Conservation (phyloP, 2,888 invertebrate genomes). For the Epistrophe grossulariae region DNA sequence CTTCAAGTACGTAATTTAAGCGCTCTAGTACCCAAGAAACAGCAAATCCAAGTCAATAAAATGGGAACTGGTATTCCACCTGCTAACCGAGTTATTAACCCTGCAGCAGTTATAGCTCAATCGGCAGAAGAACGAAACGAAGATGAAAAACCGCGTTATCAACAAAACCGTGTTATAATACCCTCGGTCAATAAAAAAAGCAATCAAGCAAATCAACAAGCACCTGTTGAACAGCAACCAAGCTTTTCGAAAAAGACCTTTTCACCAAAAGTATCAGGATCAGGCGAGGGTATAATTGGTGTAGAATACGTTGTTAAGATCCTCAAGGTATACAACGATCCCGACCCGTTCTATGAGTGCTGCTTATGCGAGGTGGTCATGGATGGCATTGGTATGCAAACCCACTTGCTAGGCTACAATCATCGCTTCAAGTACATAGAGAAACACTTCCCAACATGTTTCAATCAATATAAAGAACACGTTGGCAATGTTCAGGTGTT, state of each 20-base stretch:
- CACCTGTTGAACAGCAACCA: slow-evolving; percentile 17
- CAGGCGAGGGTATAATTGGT: slow-evolving; percentile 85
- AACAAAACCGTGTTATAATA: slow-evolving; percentile 77
- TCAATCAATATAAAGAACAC: slow-evolving; percentile 86
- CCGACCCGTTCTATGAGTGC: slow-evolving; percentile 90
- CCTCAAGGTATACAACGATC: slow-evolving; percentile 86
- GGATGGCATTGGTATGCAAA: slow-evolving; percentile 90
- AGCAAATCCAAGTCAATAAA: background rate
- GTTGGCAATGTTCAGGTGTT: slow-evolving; percentile 85
- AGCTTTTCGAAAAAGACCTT: slow-evolving; percentile 77
- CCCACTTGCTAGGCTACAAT: slow-evolving; percentile 91
- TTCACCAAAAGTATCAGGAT: slow-evolving; percentile 34
- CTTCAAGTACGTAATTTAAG: slow-evolving; percentile 14
- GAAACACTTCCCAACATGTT: slow-evolving; percentile 86
- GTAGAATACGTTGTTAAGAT: slow-evolving; percentile 92
- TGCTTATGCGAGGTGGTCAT: slow-evolving; percentile 91
- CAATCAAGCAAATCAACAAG: background rate
- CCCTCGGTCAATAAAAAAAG: slow-evolving; percentile 73
- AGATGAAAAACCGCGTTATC: slow-evolving; percentile 67
- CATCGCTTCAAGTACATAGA: slow-evolving; percentile 90
- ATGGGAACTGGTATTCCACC: background rate
- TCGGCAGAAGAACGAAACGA: background rate
- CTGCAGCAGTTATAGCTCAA: slow-evolving; percentile 62
- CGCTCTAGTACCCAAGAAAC: background rate
- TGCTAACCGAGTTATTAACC: slow-evolving; percentile 48